Base-by-base conservation (phyloP, 1,140 invertebrate species). In the Neelides sp. region DNA sequence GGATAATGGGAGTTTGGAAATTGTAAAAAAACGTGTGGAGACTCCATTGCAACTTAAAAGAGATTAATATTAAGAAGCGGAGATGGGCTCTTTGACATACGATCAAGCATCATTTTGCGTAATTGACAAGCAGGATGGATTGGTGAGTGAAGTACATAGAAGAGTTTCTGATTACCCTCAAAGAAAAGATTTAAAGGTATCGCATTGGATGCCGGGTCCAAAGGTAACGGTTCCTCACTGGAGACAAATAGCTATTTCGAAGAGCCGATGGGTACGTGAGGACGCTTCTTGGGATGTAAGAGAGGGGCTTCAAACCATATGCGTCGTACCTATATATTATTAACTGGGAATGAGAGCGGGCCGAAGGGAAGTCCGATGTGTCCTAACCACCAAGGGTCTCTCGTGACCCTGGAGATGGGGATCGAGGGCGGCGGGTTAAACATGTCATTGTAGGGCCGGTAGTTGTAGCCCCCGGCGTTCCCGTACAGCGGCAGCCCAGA, bases 201-300 rank as follows among this genome's bases (percentile, higher is more conserved):
- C 85, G 81, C 68, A 85, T 77, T 64, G 85, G 85, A 69, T 89
- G 84, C 70, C 82, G 79, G 66, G 80, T 80, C 85, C 85, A 88
- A 59, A 88, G 75, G 72, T 84, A 88, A 69, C 78, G 81, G 69
- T 83, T 81, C 75, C 86, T 87, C 64, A 88, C 75, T 42, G 85
- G 85, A 60, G 83, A 87, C 64, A 88, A 77, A 71, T 84, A 89
- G 62, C 82, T 85, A 73, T 85, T 81, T 52, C 84, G 74, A 61
- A 86, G 73, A 71, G 80, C 84, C 63, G 81, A 87, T 48, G 83
- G 84, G 60, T 76, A 78, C 63, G 72, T 73, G 70, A 73, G 76
- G 59, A 75, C 48, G 44, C 35, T 35, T 37, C 71, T 61, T 65
- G 72, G 63, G 71, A 50, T 75, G 57, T 75, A 71, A 8, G 72